phyloP scores from a whole-genome alignment of 2,797 vertebrate species.

The Molossus molossus region DNA sequence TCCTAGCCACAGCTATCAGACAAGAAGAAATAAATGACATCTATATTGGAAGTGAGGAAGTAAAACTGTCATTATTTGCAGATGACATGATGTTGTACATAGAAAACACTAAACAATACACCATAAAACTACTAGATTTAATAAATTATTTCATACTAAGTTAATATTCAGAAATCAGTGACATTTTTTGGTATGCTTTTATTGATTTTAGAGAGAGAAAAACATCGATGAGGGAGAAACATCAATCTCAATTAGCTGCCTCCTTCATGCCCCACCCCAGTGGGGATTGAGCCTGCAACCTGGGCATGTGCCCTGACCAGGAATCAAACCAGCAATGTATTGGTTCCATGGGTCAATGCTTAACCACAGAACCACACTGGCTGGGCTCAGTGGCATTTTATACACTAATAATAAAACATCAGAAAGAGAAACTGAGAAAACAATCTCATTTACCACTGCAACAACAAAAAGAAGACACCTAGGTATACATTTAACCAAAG shows the following conservation, averaged over 20 bases:
- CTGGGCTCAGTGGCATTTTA: neutral
- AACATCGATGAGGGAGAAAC: too few species aligned
- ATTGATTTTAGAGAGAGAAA: too few species aligned
- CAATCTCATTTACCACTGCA: neutral
- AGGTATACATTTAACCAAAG: neutral
- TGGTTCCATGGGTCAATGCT: too few species aligned
- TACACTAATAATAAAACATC: neutral
- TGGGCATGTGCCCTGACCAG: too few species aligned
- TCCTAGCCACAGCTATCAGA: neutral
- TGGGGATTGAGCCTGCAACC: too few species aligned
- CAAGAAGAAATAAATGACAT: neutral
- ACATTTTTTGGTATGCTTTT: too few species aligned
- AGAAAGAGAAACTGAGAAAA: neutral
- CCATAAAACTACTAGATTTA: neutral
- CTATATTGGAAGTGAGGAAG: neutral
- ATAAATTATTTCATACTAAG: neutral
- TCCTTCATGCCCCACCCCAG: too few species aligned
- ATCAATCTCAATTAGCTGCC: too few species aligned
- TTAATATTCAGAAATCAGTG: neutral
- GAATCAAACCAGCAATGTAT: too few species aligned
- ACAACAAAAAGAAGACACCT: too few species aligned
- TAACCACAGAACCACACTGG: too few species aligned
- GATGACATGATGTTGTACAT: neutral
- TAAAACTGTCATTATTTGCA: neutral
- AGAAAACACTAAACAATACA: neutral